A percentile compares a stretch with the other conserved stretches of the same genome.
phyloP scores from a whole-genome alignment of 2,113 vertebrate genomes.

The Hyla sarda region DNA sequence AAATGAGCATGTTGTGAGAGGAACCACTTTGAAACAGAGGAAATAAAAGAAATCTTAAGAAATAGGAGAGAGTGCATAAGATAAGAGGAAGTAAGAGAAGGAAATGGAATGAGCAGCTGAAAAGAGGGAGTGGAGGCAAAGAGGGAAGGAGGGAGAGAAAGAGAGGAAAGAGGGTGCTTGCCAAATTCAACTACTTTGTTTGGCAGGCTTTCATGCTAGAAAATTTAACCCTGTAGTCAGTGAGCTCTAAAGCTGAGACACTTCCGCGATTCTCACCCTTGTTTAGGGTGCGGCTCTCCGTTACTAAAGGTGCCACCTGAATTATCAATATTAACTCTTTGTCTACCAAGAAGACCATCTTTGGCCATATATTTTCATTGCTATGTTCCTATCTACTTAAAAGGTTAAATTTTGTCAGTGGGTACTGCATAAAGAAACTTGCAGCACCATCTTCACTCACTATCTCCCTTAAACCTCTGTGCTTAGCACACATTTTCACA shows the following conservation, averaged over 20 bases:
- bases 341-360: not conserved
- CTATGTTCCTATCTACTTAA: not conserved
- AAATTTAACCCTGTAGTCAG: conserved; percentile 31
- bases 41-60: conserved; percentile 25
- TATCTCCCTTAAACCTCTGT: fast-evolving
- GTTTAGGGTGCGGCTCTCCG: not conserved
- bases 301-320: not conserved
- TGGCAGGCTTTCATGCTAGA: conserved; percentile 21
- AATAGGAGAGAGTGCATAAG: not conserved
- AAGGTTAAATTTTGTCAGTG: conserved; percentile 33
- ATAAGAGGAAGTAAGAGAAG: not conserved
- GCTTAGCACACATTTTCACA: not conserved
- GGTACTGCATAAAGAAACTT: not conserved
- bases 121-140: conserved; percentile 3
- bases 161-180: conserved; percentile 30
- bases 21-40: not conserved
- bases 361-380: too few species aligned
- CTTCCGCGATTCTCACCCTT: not conserved
- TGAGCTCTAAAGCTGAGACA: not conserved
- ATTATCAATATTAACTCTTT: not conserved
- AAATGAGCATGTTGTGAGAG: too few species aligned
- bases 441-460: not conserved
- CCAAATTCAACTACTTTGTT: conserved; percentile 49
- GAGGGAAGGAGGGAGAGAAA: not conserved
- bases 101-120: not conserved